These are phyloP conservation scores for Anticlea derivata DNA, from an alignment of 2,888 invertebrate genomes.

Conservation along the genomic window DNA sequence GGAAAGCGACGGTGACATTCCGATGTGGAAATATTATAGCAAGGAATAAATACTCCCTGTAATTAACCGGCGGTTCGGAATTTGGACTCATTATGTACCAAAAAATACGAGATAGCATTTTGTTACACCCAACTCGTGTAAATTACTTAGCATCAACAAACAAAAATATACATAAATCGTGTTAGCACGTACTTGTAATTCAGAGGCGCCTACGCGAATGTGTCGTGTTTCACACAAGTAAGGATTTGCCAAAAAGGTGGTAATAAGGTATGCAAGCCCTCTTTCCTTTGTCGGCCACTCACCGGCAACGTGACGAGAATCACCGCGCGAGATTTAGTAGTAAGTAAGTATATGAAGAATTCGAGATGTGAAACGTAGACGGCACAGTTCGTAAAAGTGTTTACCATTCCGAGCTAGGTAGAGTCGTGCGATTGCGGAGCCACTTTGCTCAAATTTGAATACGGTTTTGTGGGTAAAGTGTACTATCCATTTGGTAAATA, in stretches of 20 bases:
- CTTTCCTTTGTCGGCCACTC: conserved; percentile 83
- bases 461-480: conserved; percentile 45
- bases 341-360: conserved; percentile 58
- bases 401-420: conserved; percentile 60
- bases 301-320: conserved; percentile 78
- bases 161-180: conserved; percentile 46
- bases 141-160: conserved; percentile 33
- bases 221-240: conserved; percentile 78
- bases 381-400: conserved; percentile 62
- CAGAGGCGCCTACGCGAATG: conserved; percentile 63
- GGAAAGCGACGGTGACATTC: conserved; percentile 73
- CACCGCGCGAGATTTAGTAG: conserved; percentile 68
- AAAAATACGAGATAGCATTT: conserved; percentile 17
- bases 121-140: conserved; percentile 6
- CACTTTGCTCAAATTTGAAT: conserved; percentile 49
- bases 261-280: conserved; percentile 83
- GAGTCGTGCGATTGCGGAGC: conserved; percentile 43
- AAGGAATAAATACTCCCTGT: conserved; percentile 46
- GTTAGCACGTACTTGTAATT: conserved; percentile 69
- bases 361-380: conserved; percentile 60
- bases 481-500: conserved; percentile 56
- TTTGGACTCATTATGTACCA: conserved; percentile 16
- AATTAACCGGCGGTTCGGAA: conserved; percentile 26
- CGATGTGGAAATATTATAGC: conserved; percentile 59
- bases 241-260: conserved; percentile 80